phyloP scores from a whole-genome alignment of 2,113 vertebrate species.

The Notothenia coriiceps region DNA sequence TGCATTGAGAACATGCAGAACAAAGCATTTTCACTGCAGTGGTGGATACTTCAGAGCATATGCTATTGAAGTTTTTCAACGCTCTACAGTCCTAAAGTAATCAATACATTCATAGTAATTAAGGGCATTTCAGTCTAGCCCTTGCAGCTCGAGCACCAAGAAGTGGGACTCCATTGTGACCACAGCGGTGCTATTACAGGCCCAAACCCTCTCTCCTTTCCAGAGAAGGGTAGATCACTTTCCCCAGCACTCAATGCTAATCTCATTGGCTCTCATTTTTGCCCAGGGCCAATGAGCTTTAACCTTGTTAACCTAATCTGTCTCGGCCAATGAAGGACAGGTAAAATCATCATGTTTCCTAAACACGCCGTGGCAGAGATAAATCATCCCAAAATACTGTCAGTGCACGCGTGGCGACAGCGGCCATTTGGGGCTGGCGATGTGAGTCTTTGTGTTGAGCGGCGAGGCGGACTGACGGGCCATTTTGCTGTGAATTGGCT shows the following conservation, averaged over 20 bases:
- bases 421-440: constrained; percentile 46
- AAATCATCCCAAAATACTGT: constrained; percentile 68
- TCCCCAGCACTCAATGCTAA: constrained; percentile 83
- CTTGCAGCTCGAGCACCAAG: constrained; percentile 71
- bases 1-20: not conserved
- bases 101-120: constrained; percentile 78
- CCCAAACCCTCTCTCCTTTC: constrained; percentile 81
- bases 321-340: constrained; percentile 75
- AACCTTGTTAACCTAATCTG: constrained; percentile 82
- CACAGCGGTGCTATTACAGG: constrained; percentile 79
- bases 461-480: constrained; percentile 62
- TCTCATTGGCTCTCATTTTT: constrained; percentile 81
- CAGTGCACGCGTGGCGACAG: not conserved
- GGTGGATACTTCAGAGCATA: not conserved
- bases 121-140: constrained; percentile 69
- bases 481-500: constrained; percentile 50
- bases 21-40: constrained; percentile 5
- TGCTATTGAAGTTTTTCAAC: constrained; percentile 12
- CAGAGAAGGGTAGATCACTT: constrained; percentile 83
- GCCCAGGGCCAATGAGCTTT: constrained; percentile 78
- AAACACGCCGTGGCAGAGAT: constrained; percentile 67
- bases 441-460: constrained; percentile 51
- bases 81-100: constrained; percentile 41
- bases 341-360: constrained; percentile 75
- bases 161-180: constrained; percentile 79